These are phyloP conservation scores for Spea hammondii DNA, from an alignment of 2,797 vertebrate genomes.

Conservation along the genomic window DNA sequence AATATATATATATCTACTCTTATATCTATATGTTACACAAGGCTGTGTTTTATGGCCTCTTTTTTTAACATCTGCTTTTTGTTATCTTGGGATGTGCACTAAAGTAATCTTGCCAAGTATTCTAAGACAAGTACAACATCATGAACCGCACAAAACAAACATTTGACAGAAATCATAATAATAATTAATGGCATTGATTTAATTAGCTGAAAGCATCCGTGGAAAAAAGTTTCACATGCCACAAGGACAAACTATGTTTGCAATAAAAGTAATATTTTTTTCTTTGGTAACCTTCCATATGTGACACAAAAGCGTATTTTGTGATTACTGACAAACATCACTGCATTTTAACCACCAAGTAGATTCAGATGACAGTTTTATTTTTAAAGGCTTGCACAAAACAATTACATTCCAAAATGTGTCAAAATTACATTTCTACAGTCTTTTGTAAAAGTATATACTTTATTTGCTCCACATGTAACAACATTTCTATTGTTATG, in stretches of 20 bases:
- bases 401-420: too few relatives aligned
- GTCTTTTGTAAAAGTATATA: too few relatives aligned
- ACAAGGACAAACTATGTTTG: conserved; percentile 4
- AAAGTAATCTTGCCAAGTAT: conserved; percentile 5
- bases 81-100: conserved; percentile 45
- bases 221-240: background rate
- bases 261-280: background rate
- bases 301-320: too few relatives aligned
- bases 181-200: conserved; percentile 28
- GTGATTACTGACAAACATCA: too few relatives aligned
- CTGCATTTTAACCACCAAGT: too few relatives aligned
- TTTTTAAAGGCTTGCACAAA: too few relatives aligned
- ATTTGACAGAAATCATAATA: conserved; percentile 31
- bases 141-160: background rate
- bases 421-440: too few relatives aligned
- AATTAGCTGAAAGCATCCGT: conserved; percentile 31
- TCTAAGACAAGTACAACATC: conserved; percentile 1
- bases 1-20: background rate
- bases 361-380: too few relatives aligned
- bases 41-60: conserved; percentile 14
- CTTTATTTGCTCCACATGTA: too few relatives aligned
- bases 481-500: too few relatives aligned
- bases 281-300: too few relatives aligned
- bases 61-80: conserved; percentile 49
- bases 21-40: background rate